Percentiles rank a stretch among this genome's conserved stretches.
phyloP scores from a whole-genome alignment of 2,888 invertebrate genomes.

The Geophilus truncorum region DNA sequence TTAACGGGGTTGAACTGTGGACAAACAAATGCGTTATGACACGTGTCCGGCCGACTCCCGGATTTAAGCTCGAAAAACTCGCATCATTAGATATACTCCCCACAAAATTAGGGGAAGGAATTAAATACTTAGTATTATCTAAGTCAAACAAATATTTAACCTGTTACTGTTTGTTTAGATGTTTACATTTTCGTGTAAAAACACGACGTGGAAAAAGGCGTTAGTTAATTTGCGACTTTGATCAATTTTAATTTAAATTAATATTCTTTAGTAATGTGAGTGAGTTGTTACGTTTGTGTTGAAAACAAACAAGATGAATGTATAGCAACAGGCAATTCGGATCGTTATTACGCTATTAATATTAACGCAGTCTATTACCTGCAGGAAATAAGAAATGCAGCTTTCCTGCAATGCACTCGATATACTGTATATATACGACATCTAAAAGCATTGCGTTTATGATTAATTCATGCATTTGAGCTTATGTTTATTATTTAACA shows the following conservation, averaged over 20 bases:
- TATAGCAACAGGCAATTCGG: neutral
- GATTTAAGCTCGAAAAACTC: neutral
- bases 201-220: too few species aligned
- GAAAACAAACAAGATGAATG: neutral
- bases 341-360: neutral
- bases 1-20: neutral
- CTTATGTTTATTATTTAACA: too few species aligned
- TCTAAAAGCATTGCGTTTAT: neutral
- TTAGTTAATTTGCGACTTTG: too few species aligned
- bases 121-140: too few species aligned
- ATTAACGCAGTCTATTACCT: neutral
- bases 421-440: neutral
- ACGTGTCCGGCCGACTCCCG: neutral
- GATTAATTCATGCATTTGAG: neutral
- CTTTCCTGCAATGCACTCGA: neutral
- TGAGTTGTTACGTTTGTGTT: too few species aligned
- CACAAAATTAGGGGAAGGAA: too few species aligned
- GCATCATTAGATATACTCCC: neutral
- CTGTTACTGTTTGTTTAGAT: neutral
- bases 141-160: neutral
- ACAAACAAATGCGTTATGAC: neutral
- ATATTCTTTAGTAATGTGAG: too few species aligned
- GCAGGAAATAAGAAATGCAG: neutral
- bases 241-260: too few species aligned
- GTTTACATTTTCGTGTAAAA: too few species aligned